These are phyloP conservation scores for Abrostola triplasia DNA, from an alignment of 2,888 invertebrate genomes.

Conservation along the genomic window DNA sequence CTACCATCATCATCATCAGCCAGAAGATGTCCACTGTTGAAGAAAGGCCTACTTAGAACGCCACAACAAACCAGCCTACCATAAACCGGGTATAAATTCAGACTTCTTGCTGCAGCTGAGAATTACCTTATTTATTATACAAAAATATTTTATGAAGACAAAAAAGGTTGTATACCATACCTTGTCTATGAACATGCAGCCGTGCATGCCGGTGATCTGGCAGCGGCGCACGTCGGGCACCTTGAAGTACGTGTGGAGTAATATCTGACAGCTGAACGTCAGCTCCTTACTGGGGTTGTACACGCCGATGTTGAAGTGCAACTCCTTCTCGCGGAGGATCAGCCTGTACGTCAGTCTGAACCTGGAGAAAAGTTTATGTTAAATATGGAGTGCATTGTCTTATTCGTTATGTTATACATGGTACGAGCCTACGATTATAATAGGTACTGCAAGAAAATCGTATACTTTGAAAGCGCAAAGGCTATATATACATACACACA, in stretches of 20 bases:
- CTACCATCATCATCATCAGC: no score
- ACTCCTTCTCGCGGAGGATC: conserved; percentile 96
- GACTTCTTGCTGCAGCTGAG: not conserved
- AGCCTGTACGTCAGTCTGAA: conserved; percentile 97
- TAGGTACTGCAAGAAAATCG: no score
- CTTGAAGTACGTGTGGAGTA: conserved; percentile 98
- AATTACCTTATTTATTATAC: not conserved
- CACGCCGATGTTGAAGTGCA: conserved; percentile 97
- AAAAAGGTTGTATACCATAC: conserved; percentile 73
- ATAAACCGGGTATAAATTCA: no score
- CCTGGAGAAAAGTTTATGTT: conserved; percentile 76
- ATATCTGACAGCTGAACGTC: conserved; percentile 96
- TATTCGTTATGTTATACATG: no score
- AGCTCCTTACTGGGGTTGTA: conserved; percentile 97
- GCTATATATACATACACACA: no score
- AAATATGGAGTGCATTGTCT: no score
- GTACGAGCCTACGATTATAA: no score
- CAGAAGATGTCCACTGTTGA: no score
- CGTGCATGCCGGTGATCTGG: conserved; percentile 97
- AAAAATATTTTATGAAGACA: not conserved
- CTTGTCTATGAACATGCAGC: conserved; percentile 96
- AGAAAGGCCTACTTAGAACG: no score
- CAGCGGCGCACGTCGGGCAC: conserved; percentile 97
- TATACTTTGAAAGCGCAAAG: no score
- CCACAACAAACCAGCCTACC: no score